Conservation (phyloP, 2,113 vertebrate genomes). For the Mola mola region DNA sequence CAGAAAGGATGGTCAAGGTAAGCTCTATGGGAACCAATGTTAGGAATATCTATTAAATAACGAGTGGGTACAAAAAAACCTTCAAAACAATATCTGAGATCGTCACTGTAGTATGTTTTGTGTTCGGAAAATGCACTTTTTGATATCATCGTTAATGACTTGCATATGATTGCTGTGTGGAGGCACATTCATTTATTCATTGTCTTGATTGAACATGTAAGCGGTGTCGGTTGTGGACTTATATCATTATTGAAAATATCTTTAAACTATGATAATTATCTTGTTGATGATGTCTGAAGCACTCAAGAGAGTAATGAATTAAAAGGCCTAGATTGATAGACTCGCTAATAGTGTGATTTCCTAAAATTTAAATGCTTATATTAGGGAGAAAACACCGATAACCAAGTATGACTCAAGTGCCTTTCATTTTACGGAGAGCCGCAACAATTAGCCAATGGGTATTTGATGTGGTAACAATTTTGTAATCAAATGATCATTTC, state of each 20-base stretch:
- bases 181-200: neutral
- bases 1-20: constrained; percentile 80
- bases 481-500: neutral
- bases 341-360: no score
- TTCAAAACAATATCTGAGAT: neutral
- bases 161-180: neutral
- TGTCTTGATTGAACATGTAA: no score
- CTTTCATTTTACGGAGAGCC: no score
- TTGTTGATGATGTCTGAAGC: no score
- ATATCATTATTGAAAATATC: neutral
- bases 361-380: no score
- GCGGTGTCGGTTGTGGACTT: neutral
- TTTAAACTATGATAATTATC: neutral
- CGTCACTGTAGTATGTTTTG: neutral
- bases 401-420: no score
- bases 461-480: no score
- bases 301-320: no score
- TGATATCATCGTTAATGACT: neutral
- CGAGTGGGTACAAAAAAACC: neutral
- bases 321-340: no score
- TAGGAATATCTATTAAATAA: constrained; percentile 14
- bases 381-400: no score
- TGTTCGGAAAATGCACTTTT: neutral
- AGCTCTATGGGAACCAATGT: constrained; percentile 15
- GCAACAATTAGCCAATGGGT: no score